Evolutionary conservation across 2,888 invertebrate genomes (phyloP).

Genomic region (Trisateles emortualis): DNA sequence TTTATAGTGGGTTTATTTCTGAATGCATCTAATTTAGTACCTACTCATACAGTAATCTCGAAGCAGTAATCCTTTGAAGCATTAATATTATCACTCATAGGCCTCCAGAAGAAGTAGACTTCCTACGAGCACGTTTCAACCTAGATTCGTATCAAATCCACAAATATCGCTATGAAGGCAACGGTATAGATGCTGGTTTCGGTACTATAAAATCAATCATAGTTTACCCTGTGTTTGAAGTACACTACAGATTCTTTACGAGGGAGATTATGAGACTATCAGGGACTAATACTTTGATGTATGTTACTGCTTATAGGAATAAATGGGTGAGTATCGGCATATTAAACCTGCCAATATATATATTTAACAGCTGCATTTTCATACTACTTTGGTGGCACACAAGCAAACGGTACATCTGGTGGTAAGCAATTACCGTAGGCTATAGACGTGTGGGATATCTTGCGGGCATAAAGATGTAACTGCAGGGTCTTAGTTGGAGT

Average conservation of each 20-base stretch:
- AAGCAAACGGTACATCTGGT: too few relatives aligned
- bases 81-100: constrained; percentile 25
- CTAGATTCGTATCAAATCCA: constrained; percentile 65
- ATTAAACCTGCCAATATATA: too few relatives aligned
- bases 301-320: constrained; percentile 76
- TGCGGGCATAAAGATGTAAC: too few relatives aligned
- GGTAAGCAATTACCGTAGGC: too few relatives aligned
- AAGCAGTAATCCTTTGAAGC: background rate
- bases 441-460: too few relatives aligned
- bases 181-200: constrained; percentile 58
- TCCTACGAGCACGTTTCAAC: constrained; percentile 67
- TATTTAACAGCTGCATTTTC: too few relatives aligned
- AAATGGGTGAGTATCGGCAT: constrained; percentile 65
- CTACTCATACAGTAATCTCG: too few relatives aligned
- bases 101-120: constrained; percentile 66
- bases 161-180: constrained; percentile 63
- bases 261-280: constrained; percentile 88
- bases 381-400: too few relatives aligned
- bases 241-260: constrained; percentile 84
- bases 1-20: too few relatives aligned
- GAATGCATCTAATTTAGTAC: too few relatives aligned
- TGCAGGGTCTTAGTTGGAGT: too few relatives aligned
- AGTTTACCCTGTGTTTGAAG: constrained; percentile 87
- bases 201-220: constrained; percentile 63
- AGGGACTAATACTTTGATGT: constrained; percentile 69